A percentile compares a stretch with the other conserved stretches of the same genome.
phyloP scores from a whole-genome alignment of 1,140 invertebrate species.

The Cecropterus lyciades region DNA sequence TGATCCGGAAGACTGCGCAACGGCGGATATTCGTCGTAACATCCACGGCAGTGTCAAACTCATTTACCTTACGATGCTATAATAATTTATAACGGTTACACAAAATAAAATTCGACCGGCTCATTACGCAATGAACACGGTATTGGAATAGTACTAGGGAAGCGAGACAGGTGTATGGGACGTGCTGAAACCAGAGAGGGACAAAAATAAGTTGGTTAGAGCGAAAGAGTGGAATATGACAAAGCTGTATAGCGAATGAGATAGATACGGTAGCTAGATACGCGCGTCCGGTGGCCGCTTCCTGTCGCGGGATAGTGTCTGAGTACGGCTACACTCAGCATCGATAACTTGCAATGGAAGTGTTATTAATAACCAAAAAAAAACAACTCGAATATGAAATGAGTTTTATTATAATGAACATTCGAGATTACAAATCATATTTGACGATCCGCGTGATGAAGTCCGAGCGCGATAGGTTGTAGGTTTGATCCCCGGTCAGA shows the following conservation, averaged over 20 bases:
- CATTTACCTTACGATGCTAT: conserved; percentile 55
- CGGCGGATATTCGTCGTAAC: conserved; percentile 32
- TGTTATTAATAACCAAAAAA: background rate
- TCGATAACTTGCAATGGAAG: conserved; percentile 25
- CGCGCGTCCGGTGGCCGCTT: conserved; percentile 76
- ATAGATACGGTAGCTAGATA: conserved; percentile 80
- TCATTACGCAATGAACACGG: conserved; percentile 70
- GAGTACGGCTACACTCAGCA: conserved; percentile 37
- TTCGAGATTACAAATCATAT: background rate
- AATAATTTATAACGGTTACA: conserved; percentile 72
- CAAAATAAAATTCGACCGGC: conserved; percentile 74
- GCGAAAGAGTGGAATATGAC: conserved; percentile 60
- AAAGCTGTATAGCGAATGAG: conserved; percentile 70
- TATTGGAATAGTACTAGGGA: conserved; percentile 53
- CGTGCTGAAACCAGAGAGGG: conserved; percentile 48
- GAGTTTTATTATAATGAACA: background rate
- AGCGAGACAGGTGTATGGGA: conserved; percentile 53
- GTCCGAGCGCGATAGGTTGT: no score
- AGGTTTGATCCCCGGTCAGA: no score
- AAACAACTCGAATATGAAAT: background rate
- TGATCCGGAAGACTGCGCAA: conserved; percentile 30
- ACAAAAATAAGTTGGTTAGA: conserved; percentile 49
- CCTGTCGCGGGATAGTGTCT: conserved; percentile 60
- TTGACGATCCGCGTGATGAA: no score
- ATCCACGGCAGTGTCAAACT: conserved; percentile 30